Percentiles rank a stretch among this genome's conserved stretches.
Conservation (phyloP, 1,140 invertebrate genomes). For the Aphaenogaster floridana region DNA sequence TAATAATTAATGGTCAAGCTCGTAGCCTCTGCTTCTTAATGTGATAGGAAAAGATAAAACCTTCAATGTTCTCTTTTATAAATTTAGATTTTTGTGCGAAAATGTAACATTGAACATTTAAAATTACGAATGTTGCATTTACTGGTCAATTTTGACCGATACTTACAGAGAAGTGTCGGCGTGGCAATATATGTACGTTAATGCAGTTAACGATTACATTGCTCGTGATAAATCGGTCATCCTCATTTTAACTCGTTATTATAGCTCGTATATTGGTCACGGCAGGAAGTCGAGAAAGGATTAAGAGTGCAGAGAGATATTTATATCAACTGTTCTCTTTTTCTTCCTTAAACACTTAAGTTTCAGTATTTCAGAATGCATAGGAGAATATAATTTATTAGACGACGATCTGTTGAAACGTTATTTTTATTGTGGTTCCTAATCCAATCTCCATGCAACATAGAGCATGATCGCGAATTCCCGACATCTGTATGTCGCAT, state of each 20-base stretch:
- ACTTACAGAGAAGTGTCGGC: background rate
- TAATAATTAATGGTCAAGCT: background rate
- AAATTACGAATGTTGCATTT: constrained; percentile 15
- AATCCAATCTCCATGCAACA: constrained; percentile 16
- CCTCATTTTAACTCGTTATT: constrained; percentile 2
- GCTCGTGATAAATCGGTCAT: background rate
- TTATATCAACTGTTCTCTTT: background rate
- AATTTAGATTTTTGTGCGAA: background rate
- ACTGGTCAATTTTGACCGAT: background rate
- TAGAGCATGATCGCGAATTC: background rate
- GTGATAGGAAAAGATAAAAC: background rate
- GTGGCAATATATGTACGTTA: constrained; percentile 17
- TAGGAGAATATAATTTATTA: background rate
- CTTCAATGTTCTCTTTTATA: background rate
- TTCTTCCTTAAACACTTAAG: constrained; percentile 33
- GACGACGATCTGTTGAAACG: background rate
- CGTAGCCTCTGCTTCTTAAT: background rate
- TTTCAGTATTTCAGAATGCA: constrained; percentile 3
- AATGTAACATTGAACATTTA: constrained; percentile 2
- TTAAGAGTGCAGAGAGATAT: constrained; percentile 10
- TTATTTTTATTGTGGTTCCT: constrained; percentile 1
- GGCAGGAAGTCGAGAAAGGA: constrained; percentile 28
- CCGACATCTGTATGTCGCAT: background rate
- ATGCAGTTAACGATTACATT: constrained; percentile 19
- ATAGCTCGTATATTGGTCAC: background rate